Percentiles rank a stretch among this genome's conserved stretches.
Conservation (phyloP, 1,140 invertebrate genomes). For the Steinernema khuongi region DNA sequence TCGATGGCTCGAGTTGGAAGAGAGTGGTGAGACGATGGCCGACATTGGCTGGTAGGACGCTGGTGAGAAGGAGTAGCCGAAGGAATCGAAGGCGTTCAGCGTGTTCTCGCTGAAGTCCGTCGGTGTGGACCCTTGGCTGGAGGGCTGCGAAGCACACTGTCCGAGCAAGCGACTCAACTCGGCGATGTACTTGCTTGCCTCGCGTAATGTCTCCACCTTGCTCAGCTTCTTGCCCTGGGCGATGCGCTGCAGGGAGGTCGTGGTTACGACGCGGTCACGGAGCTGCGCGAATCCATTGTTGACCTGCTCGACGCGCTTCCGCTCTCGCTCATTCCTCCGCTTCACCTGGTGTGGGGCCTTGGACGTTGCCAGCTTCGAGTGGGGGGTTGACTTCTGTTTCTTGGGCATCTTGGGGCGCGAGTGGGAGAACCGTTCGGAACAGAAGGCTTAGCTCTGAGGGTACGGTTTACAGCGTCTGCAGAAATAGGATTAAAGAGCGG, state of each 20-base stretch:
- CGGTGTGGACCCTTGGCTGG: not conserved
- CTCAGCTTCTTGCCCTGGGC: slow-evolving; percentile 28
- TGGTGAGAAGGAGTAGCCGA: not conserved
- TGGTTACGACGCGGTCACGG: not conserved
- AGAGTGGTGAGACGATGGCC: not conserved
- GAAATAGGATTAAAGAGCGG: not conserved
- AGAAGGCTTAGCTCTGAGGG: not conserved
- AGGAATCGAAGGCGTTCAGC: not conserved
- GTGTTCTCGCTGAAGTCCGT: not conserved
- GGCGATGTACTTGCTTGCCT: slow-evolving; percentile 30
- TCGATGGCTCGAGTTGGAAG: not conserved
- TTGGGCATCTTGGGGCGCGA: not conserved
- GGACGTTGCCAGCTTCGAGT: not conserved
- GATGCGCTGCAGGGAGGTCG: not conserved
- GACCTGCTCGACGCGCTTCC: slow-evolving; percentile 30
- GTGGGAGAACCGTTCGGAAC: not conserved
- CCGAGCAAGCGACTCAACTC: slow-evolving; percentile 18
- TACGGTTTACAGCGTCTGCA: not conserved
- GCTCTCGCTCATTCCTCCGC: slow-evolving; percentile 28
- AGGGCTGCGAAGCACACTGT: not conserved
- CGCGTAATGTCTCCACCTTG: slow-evolving; percentile 33
- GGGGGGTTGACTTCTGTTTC: not conserved
- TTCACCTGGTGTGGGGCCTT: not conserved
- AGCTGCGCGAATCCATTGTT: slow-evolving; percentile 29
- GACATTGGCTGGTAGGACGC: not conserved